These are phyloP conservation scores for Corythornis madagascariensis DNA, from an alignment of 2,113 vertebrate genomes.

Conservation along the genomic window DNA sequence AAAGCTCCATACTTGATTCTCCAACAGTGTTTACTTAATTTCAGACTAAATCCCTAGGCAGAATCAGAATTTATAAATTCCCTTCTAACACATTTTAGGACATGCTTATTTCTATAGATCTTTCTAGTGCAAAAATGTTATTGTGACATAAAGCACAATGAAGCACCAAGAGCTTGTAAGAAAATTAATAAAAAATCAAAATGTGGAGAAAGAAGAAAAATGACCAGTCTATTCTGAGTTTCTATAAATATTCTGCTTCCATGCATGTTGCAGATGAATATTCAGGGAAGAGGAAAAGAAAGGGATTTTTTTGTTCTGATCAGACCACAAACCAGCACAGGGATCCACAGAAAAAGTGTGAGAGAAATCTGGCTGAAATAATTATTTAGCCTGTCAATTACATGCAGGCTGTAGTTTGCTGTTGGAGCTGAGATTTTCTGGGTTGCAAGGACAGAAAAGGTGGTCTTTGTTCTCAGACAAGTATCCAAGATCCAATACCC, in stretches of 20 bases:
- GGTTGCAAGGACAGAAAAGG: background rate
- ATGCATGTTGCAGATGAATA: background rate
- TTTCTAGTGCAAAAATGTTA: background rate
- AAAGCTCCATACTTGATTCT: background rate
- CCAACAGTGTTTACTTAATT: background rate
- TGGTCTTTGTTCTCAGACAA: background rate
- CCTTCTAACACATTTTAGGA: background rate
- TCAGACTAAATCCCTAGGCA: background rate
- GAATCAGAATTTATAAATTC: background rate
- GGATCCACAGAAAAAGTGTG: background rate
- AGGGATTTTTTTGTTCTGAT: background rate
- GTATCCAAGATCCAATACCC: background rate
- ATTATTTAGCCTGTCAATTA: background rate
- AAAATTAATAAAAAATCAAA: background rate
- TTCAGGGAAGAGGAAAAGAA: background rate
- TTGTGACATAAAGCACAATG: background rate
- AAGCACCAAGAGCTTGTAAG: background rate
- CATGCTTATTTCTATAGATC: background rate
- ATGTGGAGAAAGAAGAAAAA: background rate
- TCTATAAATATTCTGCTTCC: background rate
- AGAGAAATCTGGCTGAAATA: background rate
- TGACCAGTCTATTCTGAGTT: background rate
- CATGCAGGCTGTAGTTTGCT: background rate
- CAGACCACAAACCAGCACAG: background rate
- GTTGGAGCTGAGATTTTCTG: background rate